Conservation (phyloP, 2,888 invertebrate genomes). For the Deilephila elpenor region DNA sequence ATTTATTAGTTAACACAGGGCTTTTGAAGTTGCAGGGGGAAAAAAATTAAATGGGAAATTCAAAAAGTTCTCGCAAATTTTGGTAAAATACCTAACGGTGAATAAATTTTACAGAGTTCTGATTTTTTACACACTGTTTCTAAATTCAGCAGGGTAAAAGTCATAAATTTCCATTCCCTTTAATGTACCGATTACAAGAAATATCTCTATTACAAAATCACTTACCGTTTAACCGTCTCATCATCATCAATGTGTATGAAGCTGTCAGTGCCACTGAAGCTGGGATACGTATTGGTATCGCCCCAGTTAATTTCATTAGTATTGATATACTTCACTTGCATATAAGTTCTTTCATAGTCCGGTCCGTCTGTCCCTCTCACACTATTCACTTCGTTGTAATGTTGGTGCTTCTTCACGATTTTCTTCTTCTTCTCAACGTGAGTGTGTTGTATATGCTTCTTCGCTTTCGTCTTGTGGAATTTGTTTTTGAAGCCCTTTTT, state of each 20-base stretch:
- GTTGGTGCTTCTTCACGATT: constrained; percentile 60
- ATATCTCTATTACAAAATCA: neutral
- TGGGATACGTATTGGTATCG: constrained; percentile 85
- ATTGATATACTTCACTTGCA: constrained; percentile 79
- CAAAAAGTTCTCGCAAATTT: too few species aligned
- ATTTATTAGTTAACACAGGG: too few species aligned
- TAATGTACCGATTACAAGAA: too few species aligned
- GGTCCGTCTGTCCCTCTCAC: constrained; percentile 56
- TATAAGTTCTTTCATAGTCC: constrained; percentile 71
- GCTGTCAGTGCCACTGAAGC: constrained; percentile 93
- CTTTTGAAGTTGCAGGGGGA: too few species aligned
- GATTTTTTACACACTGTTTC: too few species aligned
- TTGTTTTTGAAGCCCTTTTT: constrained; percentile 75
- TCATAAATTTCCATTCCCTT: too few species aligned
- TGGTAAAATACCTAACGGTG: too few species aligned
- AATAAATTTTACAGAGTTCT: too few species aligned
- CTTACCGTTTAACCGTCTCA: constrained; percentile 92
- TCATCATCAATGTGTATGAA: constrained; percentile 95
- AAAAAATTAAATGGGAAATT: too few species aligned
- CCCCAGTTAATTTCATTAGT: constrained; percentile 76
- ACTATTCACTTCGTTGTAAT: constrained; percentile 27
- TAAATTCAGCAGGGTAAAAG: too few species aligned
- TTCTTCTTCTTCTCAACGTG: constrained; percentile 64
- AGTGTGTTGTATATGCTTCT: constrained; percentile 60
- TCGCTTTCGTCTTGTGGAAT: constrained; percentile 60